Percentiles rank a stretch among this genome's conserved stretches.
phyloP scores from a whole-genome alignment of 2,113 vertebrate genomes.

The Zapus hudsonius region DNA sequence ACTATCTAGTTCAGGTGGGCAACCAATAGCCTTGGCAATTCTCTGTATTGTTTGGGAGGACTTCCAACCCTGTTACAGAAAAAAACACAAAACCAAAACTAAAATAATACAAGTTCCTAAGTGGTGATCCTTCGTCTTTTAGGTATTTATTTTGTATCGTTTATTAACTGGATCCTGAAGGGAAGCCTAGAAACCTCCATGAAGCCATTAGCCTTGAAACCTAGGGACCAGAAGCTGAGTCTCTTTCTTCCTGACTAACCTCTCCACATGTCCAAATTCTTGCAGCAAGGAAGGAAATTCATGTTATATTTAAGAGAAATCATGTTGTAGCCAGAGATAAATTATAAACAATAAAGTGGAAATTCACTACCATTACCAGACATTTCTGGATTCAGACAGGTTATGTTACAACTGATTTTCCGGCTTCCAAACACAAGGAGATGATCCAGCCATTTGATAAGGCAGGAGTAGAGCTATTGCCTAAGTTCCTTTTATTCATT shows the following conservation, averaged over 20 bases:
- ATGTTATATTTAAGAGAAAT: not conserved
- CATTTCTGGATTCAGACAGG: not conserved
- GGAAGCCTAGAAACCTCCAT: no score
- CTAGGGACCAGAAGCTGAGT: no score
- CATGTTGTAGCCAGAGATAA: not conserved
- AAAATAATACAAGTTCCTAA: no score
- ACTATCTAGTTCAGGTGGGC: no score
- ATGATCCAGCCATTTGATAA: not conserved
- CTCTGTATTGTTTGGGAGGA: no score
- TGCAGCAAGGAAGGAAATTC: not conserved
- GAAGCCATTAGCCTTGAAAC: not conserved
- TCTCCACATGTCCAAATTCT: not conserved
- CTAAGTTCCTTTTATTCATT: not conserved
- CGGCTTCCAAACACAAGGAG: not conserved
- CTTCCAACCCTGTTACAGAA: no score
- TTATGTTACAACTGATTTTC: not conserved
- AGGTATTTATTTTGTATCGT: no score
- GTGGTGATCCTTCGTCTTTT: no score
- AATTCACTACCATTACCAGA: not conserved
- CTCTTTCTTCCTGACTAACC: no score
- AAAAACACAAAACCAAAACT: no score
- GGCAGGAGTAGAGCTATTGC: not conserved
- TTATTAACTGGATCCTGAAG: no score
- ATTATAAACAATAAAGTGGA: not conserved
- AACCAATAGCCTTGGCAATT: no score